Evolutionary conservation across 2,113 vertebrate species (phyloP).

Genomic region (Thryonomys swinderianus): DNA sequence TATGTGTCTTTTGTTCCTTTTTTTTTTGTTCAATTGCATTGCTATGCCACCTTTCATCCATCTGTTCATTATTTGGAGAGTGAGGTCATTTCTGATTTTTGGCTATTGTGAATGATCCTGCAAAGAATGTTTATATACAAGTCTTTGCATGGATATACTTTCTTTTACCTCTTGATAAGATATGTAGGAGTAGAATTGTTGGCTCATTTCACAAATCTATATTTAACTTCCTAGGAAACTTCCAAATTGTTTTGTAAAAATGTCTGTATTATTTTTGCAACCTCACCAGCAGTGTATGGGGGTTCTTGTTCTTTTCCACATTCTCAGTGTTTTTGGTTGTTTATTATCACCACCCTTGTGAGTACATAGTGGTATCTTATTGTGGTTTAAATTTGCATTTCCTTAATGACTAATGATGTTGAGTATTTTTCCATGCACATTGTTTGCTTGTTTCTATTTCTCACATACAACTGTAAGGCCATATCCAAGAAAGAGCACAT

Average conservation of each 20-base stretch:
- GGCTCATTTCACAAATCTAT: neutral
- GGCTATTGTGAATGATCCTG: conserved; percentile 38
- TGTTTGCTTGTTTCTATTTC: conserved; percentile 32
- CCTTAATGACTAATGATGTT: neutral
- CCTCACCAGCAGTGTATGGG: neutral
- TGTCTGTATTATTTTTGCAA: neutral
- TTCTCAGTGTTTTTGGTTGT: neutral
- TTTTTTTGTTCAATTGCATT: neutral
- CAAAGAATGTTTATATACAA: neutral
- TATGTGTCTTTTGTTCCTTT: neutral
- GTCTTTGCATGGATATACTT: neutral
- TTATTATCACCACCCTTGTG: neutral
- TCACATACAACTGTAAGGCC: neutral
- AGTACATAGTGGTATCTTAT: neutral
- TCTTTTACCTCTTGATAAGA: conserved; percentile 31
- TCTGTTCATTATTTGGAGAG: neutral
- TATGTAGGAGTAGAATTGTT: neutral
- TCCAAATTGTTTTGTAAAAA: conserved; percentile 26
- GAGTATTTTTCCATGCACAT: neutral
- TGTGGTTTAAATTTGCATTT: conserved; percentile 23
- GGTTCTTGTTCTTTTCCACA: neutral
- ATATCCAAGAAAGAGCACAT: neutral
- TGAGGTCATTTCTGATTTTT: conserved; percentile 43
- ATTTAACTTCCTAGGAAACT: conserved; percentile 52
- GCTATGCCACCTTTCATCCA: neutral